Conservation (phyloP, 30 jellyfish, hydroid and myxozoan species). For the Sanderia malayensis region DNA sequence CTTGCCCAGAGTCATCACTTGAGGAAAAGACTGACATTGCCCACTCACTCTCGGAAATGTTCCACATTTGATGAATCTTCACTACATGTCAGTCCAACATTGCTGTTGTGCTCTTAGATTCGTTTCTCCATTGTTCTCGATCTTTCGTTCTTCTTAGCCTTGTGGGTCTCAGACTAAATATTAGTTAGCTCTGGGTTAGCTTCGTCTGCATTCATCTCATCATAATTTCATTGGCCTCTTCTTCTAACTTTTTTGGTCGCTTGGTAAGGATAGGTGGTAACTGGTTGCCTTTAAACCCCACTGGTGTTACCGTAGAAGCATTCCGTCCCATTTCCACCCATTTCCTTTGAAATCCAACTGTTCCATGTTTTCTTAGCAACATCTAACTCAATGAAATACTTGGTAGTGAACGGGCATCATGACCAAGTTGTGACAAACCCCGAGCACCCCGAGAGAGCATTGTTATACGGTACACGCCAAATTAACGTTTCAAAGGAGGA, state of each 20-base stretch:
- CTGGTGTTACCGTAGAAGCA: slow-evolving; percentile 4
- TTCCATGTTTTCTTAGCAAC: too few species aligned
- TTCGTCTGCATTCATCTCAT: slow-evolving; percentile 2
- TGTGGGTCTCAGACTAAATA: not conserved
- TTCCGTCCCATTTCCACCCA: slow-evolving; percentile 9
- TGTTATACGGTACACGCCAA: too few species aligned
- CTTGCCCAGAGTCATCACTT: slow-evolving; percentile 6
- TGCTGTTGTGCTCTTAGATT: not conserved
- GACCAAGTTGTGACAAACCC: too few species aligned
- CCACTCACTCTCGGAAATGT: slow-evolving; percentile 5
- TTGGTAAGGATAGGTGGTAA: slow-evolving; percentile 1
- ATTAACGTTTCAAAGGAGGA: too few species aligned
- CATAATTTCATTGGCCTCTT: not conserved
- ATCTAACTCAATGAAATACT: too few species aligned
- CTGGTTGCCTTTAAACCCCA: slow-evolving; percentile 6
- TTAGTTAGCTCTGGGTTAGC: not conserved
- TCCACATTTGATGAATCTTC: slow-evolving; percentile 18
- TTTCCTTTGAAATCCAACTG: too few species aligned
- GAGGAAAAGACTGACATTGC: slow-evolving; percentile 1
- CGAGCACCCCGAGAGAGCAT: too few species aligned
- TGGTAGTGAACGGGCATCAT: too few species aligned
- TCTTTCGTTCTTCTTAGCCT: not conserved
- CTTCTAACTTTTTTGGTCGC: slow-evolving; percentile 11
- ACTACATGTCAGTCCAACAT: not conserved
- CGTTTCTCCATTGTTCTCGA: not conserved